These are phyloP conservation scores for Nannobrachium achirus DNA, from an alignment of 2,113 vertebrate genomes.

Conservation along the genomic window DNA sequence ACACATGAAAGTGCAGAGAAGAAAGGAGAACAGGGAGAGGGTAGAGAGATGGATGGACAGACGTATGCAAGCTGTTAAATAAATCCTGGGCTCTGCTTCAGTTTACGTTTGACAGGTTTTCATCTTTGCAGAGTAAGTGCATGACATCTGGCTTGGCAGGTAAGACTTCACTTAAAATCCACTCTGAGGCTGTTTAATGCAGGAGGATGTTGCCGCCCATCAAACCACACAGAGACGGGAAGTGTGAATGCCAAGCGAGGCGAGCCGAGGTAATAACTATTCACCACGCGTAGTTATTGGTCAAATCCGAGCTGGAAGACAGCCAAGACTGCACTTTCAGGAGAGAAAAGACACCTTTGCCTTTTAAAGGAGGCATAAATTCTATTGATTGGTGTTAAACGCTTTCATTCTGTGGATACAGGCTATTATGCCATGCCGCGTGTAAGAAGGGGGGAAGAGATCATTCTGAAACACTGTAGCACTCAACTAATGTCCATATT, in stretches of 20 bases:
- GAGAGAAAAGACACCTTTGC: constrained; percentile 78
- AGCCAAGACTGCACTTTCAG: constrained; percentile 78
- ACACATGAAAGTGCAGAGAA: neutral
- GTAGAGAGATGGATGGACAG: constrained; percentile 15
- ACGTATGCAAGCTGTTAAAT: constrained; percentile 26
- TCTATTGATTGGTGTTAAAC: constrained; percentile 77
- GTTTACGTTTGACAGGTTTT: constrained; percentile 53
- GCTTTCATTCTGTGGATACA: constrained; percentile 72
- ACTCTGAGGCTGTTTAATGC: constrained; percentile 47
- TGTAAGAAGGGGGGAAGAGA: constrained; percentile 70
- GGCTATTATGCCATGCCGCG: constrained; percentile 64
- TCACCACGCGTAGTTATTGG: constrained; percentile 69
- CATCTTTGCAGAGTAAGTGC: constrained; percentile 37
- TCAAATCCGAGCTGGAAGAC: constrained; percentile 63
- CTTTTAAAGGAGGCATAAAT: constrained; percentile 76
- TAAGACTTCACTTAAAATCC: constrained; percentile 51
- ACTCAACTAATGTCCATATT: constrained; percentile 69
- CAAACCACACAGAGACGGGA: constrained; percentile 38
- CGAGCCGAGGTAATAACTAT: constrained; percentile 69
- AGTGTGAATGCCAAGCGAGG: constrained; percentile 64
- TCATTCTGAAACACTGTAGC: constrained; percentile 67
- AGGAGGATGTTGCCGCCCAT: constrained; percentile 41
- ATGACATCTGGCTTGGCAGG: constrained; percentile 43
- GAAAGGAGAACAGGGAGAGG: constrained; percentile 13
- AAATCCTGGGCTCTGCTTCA: constrained; percentile 18